phyloP scores from a whole-genome alignment of 2,113 vertebrate genomes.

The Oncorhynchus mykiss region DNA sequence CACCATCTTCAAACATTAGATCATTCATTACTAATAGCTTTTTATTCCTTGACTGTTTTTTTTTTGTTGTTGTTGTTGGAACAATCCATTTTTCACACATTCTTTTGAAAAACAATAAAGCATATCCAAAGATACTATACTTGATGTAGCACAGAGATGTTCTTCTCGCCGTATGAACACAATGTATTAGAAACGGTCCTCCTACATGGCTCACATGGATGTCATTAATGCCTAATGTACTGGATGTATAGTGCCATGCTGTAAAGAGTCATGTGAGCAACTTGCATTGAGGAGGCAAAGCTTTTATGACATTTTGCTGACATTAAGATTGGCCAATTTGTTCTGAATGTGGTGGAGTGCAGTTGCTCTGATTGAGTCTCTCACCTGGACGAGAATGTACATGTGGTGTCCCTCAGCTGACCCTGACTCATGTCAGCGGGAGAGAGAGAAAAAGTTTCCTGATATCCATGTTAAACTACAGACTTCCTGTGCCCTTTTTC shows the following conservation, averaged over 20 bases:
- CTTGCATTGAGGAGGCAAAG: conserved; percentile 63
- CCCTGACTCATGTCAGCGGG: conserved; percentile 54
- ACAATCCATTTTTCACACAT: conserved; percentile 5
- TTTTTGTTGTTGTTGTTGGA: conserved; percentile 1
- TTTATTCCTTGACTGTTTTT: background rate
- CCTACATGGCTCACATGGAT: conserved; percentile 66
- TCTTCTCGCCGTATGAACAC: conserved; percentile 31
- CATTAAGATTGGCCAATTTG: conserved; percentile 82
- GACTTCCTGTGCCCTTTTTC: background rate
- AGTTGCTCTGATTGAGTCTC: conserved; percentile 65
- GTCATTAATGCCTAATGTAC: conserved; percentile 71
- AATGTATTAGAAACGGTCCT: conserved; percentile 50
- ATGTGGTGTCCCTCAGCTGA: conserved; percentile 52
- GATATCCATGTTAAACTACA: background rate
- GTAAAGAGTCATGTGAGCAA: conserved; percentile 61
- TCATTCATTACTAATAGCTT: conserved; percentile 9
- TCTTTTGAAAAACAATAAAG: conserved; percentile 3
- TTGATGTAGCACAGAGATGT: conserved; percentile 18
- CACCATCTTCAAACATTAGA: conserved; percentile 12
- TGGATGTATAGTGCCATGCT: conserved; percentile 73
- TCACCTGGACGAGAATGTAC: conserved; percentile 61
- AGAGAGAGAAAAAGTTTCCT: conserved; percentile 40
- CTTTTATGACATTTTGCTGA: conserved; percentile 82
- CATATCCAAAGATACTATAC: conserved; percentile 22
- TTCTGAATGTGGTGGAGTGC: conserved; percentile 70